Evolutionary conservation across 2,888 invertebrate genomes (phyloP), one percentile per base, ranked within the genome.

Genomic region (Flexamia atlantica): DNA sequence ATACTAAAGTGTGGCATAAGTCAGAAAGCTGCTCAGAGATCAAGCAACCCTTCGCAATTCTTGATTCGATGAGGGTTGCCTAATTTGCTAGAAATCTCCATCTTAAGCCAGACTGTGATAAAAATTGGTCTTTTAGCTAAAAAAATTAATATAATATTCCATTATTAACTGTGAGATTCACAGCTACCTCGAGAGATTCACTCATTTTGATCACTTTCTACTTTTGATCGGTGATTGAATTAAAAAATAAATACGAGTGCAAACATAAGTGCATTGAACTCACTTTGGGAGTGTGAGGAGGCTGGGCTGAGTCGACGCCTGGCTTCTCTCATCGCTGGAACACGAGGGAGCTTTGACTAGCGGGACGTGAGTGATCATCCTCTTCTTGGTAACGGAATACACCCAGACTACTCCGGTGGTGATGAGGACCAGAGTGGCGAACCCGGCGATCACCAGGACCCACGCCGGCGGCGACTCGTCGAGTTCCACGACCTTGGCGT

Each of bases 241-340:
- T 28, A 64, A 64, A 4, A 64, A 64, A 64, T 64, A 64, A 64
- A 64, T 64, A 53, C 10, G 25, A 28, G 64, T 30, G 17, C 30
- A 64, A 64, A 46, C 46, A 46, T 14, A 64, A 30, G 64, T 5
- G 20, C 5, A 14, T 12, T 72, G 40, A 40, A 72, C 72, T 72
- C 72, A 72, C 72, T 72, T 42, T 42, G 36, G 40, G 40, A 72
- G 72, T 30, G 40, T 72, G 72, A 72, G 72, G 72, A 72, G 36
- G 20, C 42, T 72, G 1, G 72, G 64, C 64, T 64, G 64, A 14
- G 20, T 40, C 9, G 72, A 40, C n/a, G n/a, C n/a, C 40, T 40
- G 72, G 20, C 72, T 72, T n/a, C 42, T 20, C 12, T 72, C 72
- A 20, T 72, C 40, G 14, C 72, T 72, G 20, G 42, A 40, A 23